These are phyloP conservation scores for Rhea pennata DNA, from an alignment of 2,113 vertebrate species.

Conservation along the genomic window DNA sequence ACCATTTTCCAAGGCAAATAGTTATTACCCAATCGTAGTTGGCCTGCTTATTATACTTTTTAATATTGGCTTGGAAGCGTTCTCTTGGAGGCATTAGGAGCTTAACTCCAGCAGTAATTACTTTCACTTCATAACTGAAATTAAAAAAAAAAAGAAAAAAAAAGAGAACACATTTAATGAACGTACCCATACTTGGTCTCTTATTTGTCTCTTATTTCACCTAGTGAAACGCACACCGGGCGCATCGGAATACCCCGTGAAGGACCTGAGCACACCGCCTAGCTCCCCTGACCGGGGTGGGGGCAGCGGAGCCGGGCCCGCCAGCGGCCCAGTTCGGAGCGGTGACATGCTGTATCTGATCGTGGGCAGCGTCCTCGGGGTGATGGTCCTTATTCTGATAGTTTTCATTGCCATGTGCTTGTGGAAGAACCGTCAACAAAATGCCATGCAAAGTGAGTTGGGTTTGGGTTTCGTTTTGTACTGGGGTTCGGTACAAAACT, in stretches of 20 bases:
- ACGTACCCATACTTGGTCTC: rapidly evolving
- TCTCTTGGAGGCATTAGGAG: not conserved
- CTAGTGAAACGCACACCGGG: conserved; percentile 78
- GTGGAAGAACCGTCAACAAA: conserved; percentile 94
- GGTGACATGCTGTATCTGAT: conserved; percentile 91
- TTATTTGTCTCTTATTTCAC: not conserved
- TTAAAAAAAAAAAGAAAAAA: not conserved
- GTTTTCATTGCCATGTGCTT: conserved; percentile 95
- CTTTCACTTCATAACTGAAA: not conserved
- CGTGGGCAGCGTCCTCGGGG: conserved; percentile 89
- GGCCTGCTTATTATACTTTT: not conserved
- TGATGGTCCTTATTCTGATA: conserved; percentile 95
- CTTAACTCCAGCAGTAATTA: not conserved
- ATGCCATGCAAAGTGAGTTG: conserved; percentile 88
- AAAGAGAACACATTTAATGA: too few relatives aligned
- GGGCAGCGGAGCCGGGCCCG: conserved; percentile 32
- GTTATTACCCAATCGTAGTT: not conserved
- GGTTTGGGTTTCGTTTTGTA: too few relatives aligned
- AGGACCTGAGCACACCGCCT: conserved; percentile 82
- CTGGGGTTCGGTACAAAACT: too few relatives aligned
- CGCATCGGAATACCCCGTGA: conserved; percentile 85
- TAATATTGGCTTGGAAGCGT: not conserved
- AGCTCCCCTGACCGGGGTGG: conserved; percentile 24
- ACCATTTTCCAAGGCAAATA: not conserved
- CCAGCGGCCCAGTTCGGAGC: conserved; percentile 67